phyloP scores from a whole-genome alignment of 92 coral and sea anemone genomes.

The Porites rus region DNA sequence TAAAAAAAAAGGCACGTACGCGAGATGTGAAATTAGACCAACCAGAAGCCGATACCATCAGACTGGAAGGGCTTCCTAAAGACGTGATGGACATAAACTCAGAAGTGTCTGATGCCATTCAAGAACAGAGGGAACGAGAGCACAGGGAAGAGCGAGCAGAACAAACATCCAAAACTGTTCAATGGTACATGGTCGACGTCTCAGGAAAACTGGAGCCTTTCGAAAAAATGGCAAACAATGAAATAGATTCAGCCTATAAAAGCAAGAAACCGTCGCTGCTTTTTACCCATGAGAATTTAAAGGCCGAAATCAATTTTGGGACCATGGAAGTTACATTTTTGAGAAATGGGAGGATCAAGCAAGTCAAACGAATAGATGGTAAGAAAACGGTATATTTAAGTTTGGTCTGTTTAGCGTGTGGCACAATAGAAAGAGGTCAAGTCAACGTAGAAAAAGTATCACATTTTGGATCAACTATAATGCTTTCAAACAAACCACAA shows the following conservation, averaged over 20 bases:
- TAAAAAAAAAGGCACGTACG: conserved; percentile 8
- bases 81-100: conserved; percentile 28
- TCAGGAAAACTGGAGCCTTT: conserved; percentile 17
- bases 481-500: no score
- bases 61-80: conserved; percentile 35
- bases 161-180: conserved; percentile 33
- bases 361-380: conserved; percentile 31
- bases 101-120: conserved; percentile 1
- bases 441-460: no score
- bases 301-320: conserved; percentile 38
- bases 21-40: conserved; percentile 37
- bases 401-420: not conserved
- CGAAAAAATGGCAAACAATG: conserved; percentile 33
- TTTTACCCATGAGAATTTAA: conserved; percentile 19
- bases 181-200: conserved; percentile 20
- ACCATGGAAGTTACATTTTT: conserved; percentile 23
- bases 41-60: conserved; percentile 10
- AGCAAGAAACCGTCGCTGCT: conserved; percentile 21
- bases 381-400: not conserved
- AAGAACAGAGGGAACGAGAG: conserved; percentile 10
- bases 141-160: conserved; percentile 37
- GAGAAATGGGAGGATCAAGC: conserved; percentile 20
- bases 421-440: no score
- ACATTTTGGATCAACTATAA: no score
- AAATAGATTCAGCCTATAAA: conserved; percentile 32